Evolutionary conservation across 2,113 vertebrate genomes (phyloP), one percentile per base, ranked within the genome.

Genomic region (Meriones unguiculatus): DNA sequence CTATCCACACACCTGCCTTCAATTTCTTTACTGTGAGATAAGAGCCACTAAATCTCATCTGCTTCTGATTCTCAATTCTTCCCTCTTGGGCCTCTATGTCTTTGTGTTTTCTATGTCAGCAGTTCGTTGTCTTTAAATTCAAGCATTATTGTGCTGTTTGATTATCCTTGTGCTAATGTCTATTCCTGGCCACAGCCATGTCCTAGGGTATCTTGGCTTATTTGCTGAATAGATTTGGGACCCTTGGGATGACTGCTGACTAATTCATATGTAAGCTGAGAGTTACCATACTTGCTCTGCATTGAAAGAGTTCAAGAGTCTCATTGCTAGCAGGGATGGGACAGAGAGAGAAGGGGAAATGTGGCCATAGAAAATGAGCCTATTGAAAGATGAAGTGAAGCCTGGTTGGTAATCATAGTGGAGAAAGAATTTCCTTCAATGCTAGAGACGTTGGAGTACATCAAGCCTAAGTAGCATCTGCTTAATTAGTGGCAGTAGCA

Each of bases 381-480:
- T 28, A 73, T 5, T 86, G 28, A 8, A 78, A 86, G 54, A 38
- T 30, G 62, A 76, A 89, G 65, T 25, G 17, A 38, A 57, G 9
- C 72, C 50, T 38, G 41, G n/a, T 87, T 52, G 65, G 38, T 59
- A 59, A 90, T 84, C 78, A 20, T 32, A 28, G 17, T 13, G 24
- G 52, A 85, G 78, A 69, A 69, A 80, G 5, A 64, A 46, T 87
- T 94, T 95, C 69, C 89, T 93, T 67, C 41, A 82, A 46, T 59
- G 76, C 5, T 17, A 86, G 76, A 91, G 78, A 76, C 22, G 17
- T 30, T 18, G 52, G 54, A 54, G 70, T n/a, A 30, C 22, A 28
- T 69, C 90, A 65, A 50, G n/a, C 38, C 3, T 70, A 76, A n/a
- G n/a, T 57, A 87, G 30, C 17, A 41, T 57, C 14, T 30, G 4